A percentile compares a stretch with the other conserved stretches of the same genome.
phyloP scores from a whole-genome alignment of 2,113 vertebrate genomes.

The Nerophis lumbriciformis region DNA sequence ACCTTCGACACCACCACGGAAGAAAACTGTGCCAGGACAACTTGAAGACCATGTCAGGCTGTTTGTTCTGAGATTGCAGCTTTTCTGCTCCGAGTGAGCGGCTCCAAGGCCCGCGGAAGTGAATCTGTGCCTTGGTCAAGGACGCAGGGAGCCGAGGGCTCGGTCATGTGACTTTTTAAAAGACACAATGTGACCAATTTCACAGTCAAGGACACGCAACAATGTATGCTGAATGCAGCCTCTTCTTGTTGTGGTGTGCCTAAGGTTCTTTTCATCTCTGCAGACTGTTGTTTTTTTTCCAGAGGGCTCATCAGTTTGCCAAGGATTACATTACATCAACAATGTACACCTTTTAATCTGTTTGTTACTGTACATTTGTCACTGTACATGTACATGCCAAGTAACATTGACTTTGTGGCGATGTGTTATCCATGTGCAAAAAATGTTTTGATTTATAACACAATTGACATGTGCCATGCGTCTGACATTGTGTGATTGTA shows the following conservation, averaged over 20 bases:
- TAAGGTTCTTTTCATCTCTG: constrained; percentile 9
- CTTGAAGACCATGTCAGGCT: constrained; percentile 29
- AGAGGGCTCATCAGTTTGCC: constrained; percentile 17
- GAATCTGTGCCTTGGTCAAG: constrained; percentile 17
- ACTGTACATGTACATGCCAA: constrained; percentile 29
- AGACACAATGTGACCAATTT: constrained; percentile 2
- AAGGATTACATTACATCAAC: constrained; percentile 11
- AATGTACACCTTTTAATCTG: background rate
- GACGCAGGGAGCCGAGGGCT: constrained; percentile 9
- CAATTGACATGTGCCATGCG: background rate
- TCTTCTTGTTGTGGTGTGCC: constrained; percentile 10
- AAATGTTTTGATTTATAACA: background rate
- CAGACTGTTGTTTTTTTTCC: constrained; percentile 23
- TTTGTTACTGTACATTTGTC: constrained; percentile 2
- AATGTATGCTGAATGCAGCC: constrained; percentile 6
- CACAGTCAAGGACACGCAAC: constrained; percentile 13
- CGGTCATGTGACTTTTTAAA: background rate
- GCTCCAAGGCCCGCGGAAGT: background rate
- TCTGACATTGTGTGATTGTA: constrained; percentile 18
- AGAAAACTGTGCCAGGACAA: constrained; percentile 61
- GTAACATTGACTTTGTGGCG: constrained; percentile 8
- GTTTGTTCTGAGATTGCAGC: background rate
- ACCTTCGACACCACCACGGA: constrained; percentile 70
- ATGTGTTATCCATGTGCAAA: constrained; percentile 16
- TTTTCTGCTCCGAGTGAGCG: background rate